A percentile compares a stretch with the other conserved stretches of the same genome.
phyloP scores from a whole-genome alignment of 2,113 vertebrate species.

The Rhinopithecus roxellana region DNA sequence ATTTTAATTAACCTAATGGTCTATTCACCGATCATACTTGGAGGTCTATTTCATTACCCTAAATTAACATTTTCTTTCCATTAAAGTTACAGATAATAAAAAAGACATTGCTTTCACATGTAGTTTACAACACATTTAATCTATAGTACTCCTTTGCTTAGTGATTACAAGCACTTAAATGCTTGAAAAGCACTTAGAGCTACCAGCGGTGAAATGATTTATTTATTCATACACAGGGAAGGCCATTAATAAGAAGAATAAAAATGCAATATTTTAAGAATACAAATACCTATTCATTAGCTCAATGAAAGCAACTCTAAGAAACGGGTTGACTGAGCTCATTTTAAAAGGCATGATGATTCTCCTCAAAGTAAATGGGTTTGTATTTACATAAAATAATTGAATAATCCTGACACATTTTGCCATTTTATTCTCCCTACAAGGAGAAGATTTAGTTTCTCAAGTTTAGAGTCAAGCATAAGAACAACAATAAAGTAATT shows the following conservation, averaged over 20 bases:
- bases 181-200: slow-evolving; percentile 65
- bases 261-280: slow-evolving; percentile 65
- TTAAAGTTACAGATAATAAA: slow-evolving; percentile 77
- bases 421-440: slow-evolving; percentile 45
- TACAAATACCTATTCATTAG: slow-evolving; percentile 55
- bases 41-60: slow-evolving; percentile 72
- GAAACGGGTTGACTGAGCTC: slow-evolving; percentile 25
- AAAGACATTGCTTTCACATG: slow-evolving; percentile 60
- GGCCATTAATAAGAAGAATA: slow-evolving; percentile 42
- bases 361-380: slow-evolving; percentile 57
- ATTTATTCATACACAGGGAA: slow-evolving; percentile 39
- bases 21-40: slow-evolving; percentile 72
- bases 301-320: slow-evolving; percentile 44
- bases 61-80: slow-evolving; percentile 78
- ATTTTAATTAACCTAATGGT: slow-evolving; percentile 80
- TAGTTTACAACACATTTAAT: slow-evolving; percentile 73
- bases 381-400: slow-evolving; percentile 67
- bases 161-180: slow-evolving; percentile 69
- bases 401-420: slow-evolving; percentile 48
- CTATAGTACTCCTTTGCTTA: slow-evolving; percentile 59
- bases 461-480: slow-evolving; percentile 12
- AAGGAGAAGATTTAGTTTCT: slow-evolving; percentile 55
- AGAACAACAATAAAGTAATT: slow-evolving; percentile 62
- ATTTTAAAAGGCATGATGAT: slow-evolving; percentile 42
- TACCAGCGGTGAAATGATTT: background rate